Conservation (phyloP, 2,888 invertebrate genomes). For the Cheilosia vernalis region DNA sequence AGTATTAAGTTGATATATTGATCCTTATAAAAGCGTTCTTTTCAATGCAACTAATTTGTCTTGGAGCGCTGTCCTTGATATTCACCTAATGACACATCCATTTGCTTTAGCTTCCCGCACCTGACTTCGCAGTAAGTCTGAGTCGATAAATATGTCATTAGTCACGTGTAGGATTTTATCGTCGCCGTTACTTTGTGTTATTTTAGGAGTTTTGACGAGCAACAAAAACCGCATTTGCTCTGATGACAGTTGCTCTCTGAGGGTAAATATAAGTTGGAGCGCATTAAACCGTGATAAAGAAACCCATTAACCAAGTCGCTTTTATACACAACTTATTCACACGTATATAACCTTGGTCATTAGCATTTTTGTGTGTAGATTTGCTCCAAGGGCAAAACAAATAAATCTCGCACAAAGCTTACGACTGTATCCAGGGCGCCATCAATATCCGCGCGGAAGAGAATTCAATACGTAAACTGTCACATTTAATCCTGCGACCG, state of each 20-base stretch:
- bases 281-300: slow-evolving; percentile 7
- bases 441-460: slow-evolving; percentile 14
- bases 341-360: not conserved
- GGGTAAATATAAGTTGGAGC: not conserved
- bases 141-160: slow-evolving; percentile 35
- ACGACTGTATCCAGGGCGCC: slow-evolving; percentile 18
- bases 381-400: too few species aligned
- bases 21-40: not conserved
- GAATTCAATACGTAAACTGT: slow-evolving; percentile 6
- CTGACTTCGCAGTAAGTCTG: slow-evolving; percentile 11
- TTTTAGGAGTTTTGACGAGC: slow-evolving; percentile 18
- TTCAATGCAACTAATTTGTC: slow-evolving; percentile 16
- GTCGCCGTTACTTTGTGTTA: not conserved
- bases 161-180: slow-evolving; percentile 40
- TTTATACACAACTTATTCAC: not conserved
- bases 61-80: slow-evolving; percentile 3
- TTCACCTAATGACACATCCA: slow-evolving; percentile 11
- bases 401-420: not conserved
- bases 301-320: not conserved
- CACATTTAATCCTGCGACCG: slow-evolving; percentile 23
- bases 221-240: slow-evolving; percentile 37
- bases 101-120: slow-evolving; percentile 12
- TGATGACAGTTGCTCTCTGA: not conserved
- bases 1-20: slow-evolving; percentile 38
- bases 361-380: not conserved